Conservation (phyloP, 2,113 vertebrate genomes). For the Microcebus tavaratra region DNA sequence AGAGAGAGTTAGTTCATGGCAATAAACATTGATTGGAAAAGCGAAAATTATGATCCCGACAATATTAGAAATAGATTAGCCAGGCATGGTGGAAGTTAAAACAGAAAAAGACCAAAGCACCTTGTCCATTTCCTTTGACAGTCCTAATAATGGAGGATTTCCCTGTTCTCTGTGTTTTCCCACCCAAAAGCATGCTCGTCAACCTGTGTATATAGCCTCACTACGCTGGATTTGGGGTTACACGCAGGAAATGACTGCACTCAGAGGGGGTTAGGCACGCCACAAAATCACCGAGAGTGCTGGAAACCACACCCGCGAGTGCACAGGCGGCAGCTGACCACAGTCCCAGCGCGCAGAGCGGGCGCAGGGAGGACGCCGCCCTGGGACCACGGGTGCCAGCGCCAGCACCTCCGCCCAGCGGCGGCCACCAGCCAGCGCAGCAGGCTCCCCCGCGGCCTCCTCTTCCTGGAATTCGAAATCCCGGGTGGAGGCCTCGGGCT, state of each 20-base stretch:
- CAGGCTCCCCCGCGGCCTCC: no score
- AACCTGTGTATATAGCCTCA: background rate
- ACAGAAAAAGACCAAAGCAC: background rate
- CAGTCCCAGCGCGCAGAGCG: no score
- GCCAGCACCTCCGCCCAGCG: fast-evolving
- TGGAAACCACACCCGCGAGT: background rate
- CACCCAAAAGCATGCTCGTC: background rate
- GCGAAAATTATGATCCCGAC: no score
- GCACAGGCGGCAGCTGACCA: no score
- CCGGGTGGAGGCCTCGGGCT: background rate
- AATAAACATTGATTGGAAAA: background rate
- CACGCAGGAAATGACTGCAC: background rate
- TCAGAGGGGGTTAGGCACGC: background rate
- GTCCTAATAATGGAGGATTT: background rate
- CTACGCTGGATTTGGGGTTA: background rate
- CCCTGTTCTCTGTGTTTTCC: background rate
- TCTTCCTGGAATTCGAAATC: background rate
- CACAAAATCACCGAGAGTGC: background rate
- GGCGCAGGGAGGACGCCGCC: fast-evolving
- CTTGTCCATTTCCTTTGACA: background rate
- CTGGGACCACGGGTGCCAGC: no score
- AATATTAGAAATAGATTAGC: no score
- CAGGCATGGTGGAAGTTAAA: background rate
- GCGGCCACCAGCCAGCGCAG: no score
- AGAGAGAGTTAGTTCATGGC: background rate